phyloP scores from a whole-genome alignment of 2,888 invertebrate genomes.

The Hirtodrosophila confusa region DNA sequence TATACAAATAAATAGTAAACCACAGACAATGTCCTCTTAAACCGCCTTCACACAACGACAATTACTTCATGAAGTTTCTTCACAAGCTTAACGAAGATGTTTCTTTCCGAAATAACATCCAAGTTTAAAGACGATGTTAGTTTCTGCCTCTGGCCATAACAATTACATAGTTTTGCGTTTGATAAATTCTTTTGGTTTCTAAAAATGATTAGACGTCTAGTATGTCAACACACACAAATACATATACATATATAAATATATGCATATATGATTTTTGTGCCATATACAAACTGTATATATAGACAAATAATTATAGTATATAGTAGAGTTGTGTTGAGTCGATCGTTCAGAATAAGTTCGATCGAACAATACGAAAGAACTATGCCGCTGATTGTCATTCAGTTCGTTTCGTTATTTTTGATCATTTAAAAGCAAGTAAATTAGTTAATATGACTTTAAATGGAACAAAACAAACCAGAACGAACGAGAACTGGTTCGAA shows the following conservation, averaged over 20 bases:
- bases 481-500: no score
- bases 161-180: constrained; percentile 35
- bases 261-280: constrained; percentile 33
- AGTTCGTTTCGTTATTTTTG: no score
- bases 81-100: no score
- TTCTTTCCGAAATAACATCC: no score
- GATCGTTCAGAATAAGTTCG: neutral
- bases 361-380: no score
- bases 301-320: constrained; percentile 34
- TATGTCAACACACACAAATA: constrained; percentile 22
- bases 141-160: constrained; percentile 34
- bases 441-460: no score
- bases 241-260: constrained; percentile 17
- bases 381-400: no score
- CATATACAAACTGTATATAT: constrained; percentile 34
- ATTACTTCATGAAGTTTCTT: no score
- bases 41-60: no score
- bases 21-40: constrained; percentile 22
- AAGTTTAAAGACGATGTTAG: constrained; percentile 11
- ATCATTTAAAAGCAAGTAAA: no score
- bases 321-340: constrained; percentile 2
- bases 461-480: no score
- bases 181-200: constrained; percentile 43
- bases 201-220: constrained; percentile 40
- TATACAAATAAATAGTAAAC: constrained; percentile 40